Evolutionary conservation across 1,140 invertebrate genomes (phyloP), one percentile per base, ranked within the genome.

Genomic region (Pentalonia nigronervosa): DNA sequence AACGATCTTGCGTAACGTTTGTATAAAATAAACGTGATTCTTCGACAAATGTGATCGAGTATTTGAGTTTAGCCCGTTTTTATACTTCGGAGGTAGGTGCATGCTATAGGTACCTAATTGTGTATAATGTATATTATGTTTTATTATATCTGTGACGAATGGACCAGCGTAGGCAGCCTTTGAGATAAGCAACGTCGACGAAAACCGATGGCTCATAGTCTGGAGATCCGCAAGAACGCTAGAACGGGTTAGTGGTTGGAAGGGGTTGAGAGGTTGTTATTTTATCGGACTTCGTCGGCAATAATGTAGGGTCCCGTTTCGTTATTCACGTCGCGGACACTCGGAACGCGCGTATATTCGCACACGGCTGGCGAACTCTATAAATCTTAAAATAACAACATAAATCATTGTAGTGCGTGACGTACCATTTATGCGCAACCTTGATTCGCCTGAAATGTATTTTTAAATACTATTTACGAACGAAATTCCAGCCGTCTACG

Each of bases 301-400:
- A 21, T 67, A 48, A 14, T 76, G n/a, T n/a, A 76, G 14, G 60
- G 30, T 76, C 14, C 30, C 60, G 60, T 76, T 67, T 67, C 60
- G 60, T 76, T 76, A 76, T 76, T 76, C 60, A 76, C 60, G 60
- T 76, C 60, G 60, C 30, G 60, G 30, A 67, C 60, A 30, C 30
- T 67, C 60, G 4, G 30, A 76, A n/a, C 60, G 30, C 60, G 30
- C 60, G 60, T 76, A n/a, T 76, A n/a, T 76, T 76, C 60, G 30
- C 60, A 30, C 60, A n/a, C 60, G 6, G 14, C 30, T 30, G n/a
- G 14, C 60, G 14, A 76, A 76, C 60, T 76, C 30, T 17, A 67
- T 67, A 76, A 76, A 76, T 76, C 60, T 76, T 76, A 76, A 76
- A 76, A 76, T 76, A 76, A 76, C 60, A 76, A 76, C 60, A 76